A percentile compares a stretch with the other conserved stretches of the same genome.
Evolutionary conservation across 2,888 invertebrate species (phyloP).

Genomic region (Caenorhabditis panamensis): DNA sequence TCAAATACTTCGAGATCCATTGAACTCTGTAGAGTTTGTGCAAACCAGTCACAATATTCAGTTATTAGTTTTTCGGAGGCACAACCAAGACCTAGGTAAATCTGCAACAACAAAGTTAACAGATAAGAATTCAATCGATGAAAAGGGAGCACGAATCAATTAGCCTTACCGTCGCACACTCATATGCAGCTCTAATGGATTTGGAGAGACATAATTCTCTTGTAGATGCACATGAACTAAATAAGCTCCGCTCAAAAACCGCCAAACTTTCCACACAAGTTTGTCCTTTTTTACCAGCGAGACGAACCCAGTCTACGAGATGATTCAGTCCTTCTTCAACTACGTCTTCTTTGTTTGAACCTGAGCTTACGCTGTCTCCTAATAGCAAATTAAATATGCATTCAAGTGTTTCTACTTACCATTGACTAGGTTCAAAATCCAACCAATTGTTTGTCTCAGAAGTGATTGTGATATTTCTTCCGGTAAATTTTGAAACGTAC

Average conservation of each 20-base stretch:
- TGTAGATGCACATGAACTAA: slow-evolving; percentile 42
- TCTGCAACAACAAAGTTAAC: neutral
- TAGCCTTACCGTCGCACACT: slow-evolving; percentile 39
- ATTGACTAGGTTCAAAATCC: slow-evolving; percentile 56
- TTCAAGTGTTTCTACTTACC: slow-evolving; percentile 21
- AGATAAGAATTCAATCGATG: neutral
- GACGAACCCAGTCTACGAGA: slow-evolving; percentile 67
- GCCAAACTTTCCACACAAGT: neutral
- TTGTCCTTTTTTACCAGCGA: slow-evolving; percentile 29
- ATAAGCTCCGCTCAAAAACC: slow-evolving; percentile 42
- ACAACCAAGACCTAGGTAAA: slow-evolving; percentile 16
- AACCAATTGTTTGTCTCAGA: slow-evolving; percentile 43
- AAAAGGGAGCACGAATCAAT: neutral
- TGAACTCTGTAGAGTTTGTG: neutral
- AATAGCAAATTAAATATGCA: slow-evolving; percentile 1
- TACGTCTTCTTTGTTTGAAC: slow-evolving; percentile 71
- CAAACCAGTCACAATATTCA: slow-evolving; percentile 16
- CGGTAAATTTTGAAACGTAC: slow-evolving; percentile 7
- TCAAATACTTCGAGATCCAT: slow-evolving; percentile 4
- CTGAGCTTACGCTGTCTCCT: slow-evolving; percentile 72
- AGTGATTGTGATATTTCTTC: slow-evolving; percentile 5
- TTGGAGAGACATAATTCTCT: slow-evolving; percentile 36
- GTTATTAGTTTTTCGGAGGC: slow-evolving; percentile 28
- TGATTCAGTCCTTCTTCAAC: slow-evolving; percentile 65
- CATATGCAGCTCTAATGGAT: slow-evolving; percentile 29